Percentiles rank a stretch among this genome's conserved stretches.
phyloP scores from a whole-genome alignment of 2,888 invertebrate genomes.

The Chrysomela aeneicollis region DNA sequence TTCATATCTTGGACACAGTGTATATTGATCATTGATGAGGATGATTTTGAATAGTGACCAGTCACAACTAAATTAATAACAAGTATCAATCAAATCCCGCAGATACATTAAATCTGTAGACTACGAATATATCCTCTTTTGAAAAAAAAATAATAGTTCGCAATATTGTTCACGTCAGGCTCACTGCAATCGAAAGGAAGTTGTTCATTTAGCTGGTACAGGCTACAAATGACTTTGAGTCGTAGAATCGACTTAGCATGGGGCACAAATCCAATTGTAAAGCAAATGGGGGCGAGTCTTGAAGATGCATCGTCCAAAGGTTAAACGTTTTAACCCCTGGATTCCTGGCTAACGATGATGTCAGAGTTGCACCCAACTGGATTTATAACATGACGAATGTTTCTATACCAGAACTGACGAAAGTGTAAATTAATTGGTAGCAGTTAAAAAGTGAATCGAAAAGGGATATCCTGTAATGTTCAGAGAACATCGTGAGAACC shows the following conservation, averaged over 20 bases:
- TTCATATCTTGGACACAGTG: too few species aligned
- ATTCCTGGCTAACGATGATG: conserved; percentile 56
- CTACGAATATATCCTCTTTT: too few species aligned
- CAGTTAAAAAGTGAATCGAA: too few species aligned
- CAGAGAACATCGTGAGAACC: too few species aligned
- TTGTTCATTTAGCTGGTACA: neutral
- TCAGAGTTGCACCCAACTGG: conserved; percentile 41
- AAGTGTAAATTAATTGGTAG: too few species aligned
- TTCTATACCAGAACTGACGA: too few species aligned
- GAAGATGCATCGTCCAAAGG: conserved; percentile 51
- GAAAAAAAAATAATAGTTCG: neutral
- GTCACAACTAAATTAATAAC: too few species aligned
- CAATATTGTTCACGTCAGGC: neutral
- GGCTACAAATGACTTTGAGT: conserved; percentile 9
- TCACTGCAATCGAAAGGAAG: neutral
- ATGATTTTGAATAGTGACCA: too few species aligned
- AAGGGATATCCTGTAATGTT: too few species aligned
- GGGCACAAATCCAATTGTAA: conserved; percentile 39
- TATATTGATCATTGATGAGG: too few species aligned
- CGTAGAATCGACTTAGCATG: conserved; percentile 24
- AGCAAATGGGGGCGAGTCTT: conserved; percentile 33
- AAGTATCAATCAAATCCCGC: too few species aligned
- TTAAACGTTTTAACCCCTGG: conserved; percentile 55
- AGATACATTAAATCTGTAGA: too few species aligned
- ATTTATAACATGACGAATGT: neutral